phyloP scores from a whole-genome alignment of 2,797 vertebrate species.

The Eulemur rubriventer region DNA sequence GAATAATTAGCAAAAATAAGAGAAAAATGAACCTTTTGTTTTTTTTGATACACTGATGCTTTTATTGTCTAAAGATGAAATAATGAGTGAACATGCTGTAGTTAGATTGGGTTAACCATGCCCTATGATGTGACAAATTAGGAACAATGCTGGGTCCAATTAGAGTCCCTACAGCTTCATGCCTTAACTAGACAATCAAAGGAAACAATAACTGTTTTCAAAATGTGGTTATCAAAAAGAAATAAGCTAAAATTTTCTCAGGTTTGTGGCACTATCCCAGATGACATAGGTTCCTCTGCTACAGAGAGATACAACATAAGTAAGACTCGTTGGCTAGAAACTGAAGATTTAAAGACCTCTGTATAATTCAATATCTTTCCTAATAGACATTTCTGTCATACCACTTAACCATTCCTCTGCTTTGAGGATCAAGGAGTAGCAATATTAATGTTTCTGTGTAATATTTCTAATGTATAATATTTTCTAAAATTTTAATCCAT shows the following conservation, averaged over 20 bases:
- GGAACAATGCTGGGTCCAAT: neutral
- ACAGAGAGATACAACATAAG: neutral
- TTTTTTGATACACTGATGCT: neutral
- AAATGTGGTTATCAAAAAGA: neutral
- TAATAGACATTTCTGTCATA: neutral
- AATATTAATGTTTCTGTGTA: neutral
- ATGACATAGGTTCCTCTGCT: neutral
- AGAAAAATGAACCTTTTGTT: neutral
- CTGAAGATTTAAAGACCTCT: neutral
- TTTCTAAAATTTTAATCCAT: neutral
- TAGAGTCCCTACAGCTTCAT: neutral
- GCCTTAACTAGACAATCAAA: neutral
- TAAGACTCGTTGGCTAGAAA: neutral
- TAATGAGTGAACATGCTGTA: neutral
- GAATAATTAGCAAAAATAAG: neutral
- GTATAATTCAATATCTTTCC: neutral
- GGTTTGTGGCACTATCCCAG: neutral
- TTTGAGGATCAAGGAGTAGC: neutral
- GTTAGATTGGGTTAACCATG: neutral
- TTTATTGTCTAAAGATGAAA: neutral
- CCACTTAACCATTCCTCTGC: neutral
- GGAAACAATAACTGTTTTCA: neutral
- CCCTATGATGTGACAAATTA: neutral
- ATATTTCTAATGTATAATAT: neutral
- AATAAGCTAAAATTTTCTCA: neutral